Evolutionary conservation across 2,797 vertebrate genomes (phyloP), one percentile per base, ranked within the genome.

Genomic region (Sebastes jordani): DNA sequence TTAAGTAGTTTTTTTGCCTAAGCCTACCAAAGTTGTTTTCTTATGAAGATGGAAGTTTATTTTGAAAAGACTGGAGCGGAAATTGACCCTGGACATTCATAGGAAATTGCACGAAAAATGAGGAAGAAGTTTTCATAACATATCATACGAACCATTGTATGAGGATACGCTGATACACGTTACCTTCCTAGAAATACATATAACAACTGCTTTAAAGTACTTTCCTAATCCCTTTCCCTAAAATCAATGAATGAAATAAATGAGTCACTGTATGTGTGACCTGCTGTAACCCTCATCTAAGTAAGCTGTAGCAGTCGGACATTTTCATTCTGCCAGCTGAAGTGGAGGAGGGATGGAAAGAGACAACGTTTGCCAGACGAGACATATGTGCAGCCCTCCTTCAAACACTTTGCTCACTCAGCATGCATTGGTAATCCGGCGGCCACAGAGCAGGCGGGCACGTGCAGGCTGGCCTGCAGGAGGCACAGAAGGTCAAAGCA

Each of bases 401-500:
- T 77, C 73, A 71, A 73, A 73, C 70, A 1, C 42, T 59, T 22
- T 73, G 62, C 63, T 76, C 76, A 68, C 59, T 59, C 65, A 80
- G 78, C 71, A 52, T 84, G 85, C 62, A 34, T 63, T 61, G 62
- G 13, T 65, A 76, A 80, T 83, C 42, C 14, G 20, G 64, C 46
- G 29, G 80, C 70, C 67, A 81, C 62, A 62, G 30, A 80, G 66
- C 73, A 73, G 76, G 30, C 49, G 4, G 66, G 5, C 70, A 9
- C 49, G 36, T 75, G 76, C 74, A 68, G 59, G 49, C 60, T 59
- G 29, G 72, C 72, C 76, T 72, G 56, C 75, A 86, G 81, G 78
- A 91, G 74, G 76, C 64, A 86, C 59, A 76, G 70, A 84, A 80
- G 78, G 82, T 90, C 80, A 85, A 59, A 75, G 42, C 14, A 56